Conservation (phyloP, 2,113 vertebrate species). For the Onychostruthus taczanowskii region DNA sequence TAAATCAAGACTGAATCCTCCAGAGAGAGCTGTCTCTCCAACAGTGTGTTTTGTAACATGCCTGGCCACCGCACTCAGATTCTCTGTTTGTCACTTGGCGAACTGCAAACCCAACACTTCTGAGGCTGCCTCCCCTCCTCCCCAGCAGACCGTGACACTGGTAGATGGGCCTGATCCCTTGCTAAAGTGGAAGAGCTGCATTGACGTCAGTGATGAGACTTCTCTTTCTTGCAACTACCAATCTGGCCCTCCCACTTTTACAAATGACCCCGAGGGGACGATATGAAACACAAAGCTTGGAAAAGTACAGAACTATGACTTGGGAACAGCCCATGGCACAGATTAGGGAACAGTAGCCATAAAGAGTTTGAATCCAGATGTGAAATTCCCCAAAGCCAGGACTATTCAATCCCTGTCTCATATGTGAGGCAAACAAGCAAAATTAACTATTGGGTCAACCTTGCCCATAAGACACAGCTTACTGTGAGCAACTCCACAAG, state of each 20-base stretch:
- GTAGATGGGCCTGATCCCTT: slow-evolving; percentile 22
- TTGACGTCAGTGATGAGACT: slow-evolving; percentile 53
- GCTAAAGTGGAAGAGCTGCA: slow-evolving; percentile 44
- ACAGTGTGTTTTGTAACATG: slow-evolving; percentile 27
- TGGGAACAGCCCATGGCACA: slow-evolving; percentile 53
- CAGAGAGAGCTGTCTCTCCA: slow-evolving; percentile 34
- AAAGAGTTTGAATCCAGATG: slow-evolving; percentile 61
- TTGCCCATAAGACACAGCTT: background rate
- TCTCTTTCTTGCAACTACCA: slow-evolving; percentile 42
- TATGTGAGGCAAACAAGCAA: slow-evolving; percentile 20
- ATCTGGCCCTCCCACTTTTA: slow-evolving; percentile 50
- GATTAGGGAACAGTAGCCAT: slow-evolving; percentile 62
- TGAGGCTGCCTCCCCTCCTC: slow-evolving; percentile 36
- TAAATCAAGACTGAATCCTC: slow-evolving; percentile 29
- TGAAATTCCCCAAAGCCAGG: slow-evolving; percentile 31
- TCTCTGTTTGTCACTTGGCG: slow-evolving; percentile 41
- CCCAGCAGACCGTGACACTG: slow-evolving; percentile 24
- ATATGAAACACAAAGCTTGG: slow-evolving; percentile 64
- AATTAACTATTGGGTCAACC: slow-evolving; percentile 39
- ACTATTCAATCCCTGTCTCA: slow-evolving; percentile 39
- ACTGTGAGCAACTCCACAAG: background rate
- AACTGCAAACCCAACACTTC: slow-evolving; percentile 33
- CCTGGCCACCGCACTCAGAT: slow-evolving; percentile 9
- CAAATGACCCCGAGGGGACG: slow-evolving; percentile 21
- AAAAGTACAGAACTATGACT: slow-evolving; percentile 50